Base-by-base conservation (phyloP, 1,140 invertebrate species). In the Meloidogyne exigua region DNA sequence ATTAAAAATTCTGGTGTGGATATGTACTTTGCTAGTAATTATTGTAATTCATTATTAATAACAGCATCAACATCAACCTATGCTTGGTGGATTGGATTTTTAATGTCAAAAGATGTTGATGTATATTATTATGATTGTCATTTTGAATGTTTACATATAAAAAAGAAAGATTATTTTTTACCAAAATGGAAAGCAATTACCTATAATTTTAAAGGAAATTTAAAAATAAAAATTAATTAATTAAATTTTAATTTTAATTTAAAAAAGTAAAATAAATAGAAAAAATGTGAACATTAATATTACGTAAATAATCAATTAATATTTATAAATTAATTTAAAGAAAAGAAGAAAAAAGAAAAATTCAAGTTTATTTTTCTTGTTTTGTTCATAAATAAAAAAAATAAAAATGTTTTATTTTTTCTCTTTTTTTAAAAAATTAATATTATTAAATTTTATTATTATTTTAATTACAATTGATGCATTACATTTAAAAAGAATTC, bases 11-110 rank as follows among this genome's bases (percentile, higher is more conserved):
- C 80, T 15, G 78, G 49, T 23, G 79, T 82, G 18, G 79, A 79
- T 23, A 67, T 79, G 66, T 66, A 71, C 26, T 73, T 79, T 36
- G 78, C 28, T 18, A 26, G n/a, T 25, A 36, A 72, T 15, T 25
- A 57, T 25, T 79, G 78, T 44, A 28, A 79, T 49, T 81, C 77
- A 5, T 21, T 82, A n/a, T 62, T 79, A n/a, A 49, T 79, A 21
- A 79, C 77, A 0, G 66, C 77, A 18, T 18, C 23, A 18, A 18
- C 32, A 0, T 79, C 77, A 18, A 77, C 79, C 10, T 79, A 65
- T 39, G 77, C 70, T 15, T 79, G 78, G 78, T 81, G 78, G 78
- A 79, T 79, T 15, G 79, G 15, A 13, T 79, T 82, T 69, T 74
- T 79, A 57, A 57, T 57, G 49, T 3, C 18, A 57, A n/a, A 57